These are phyloP conservation scores for Sussaba pulchella DNA, from an alignment of 2,888 invertebrate genomes.

Conservation along the genomic window DNA sequence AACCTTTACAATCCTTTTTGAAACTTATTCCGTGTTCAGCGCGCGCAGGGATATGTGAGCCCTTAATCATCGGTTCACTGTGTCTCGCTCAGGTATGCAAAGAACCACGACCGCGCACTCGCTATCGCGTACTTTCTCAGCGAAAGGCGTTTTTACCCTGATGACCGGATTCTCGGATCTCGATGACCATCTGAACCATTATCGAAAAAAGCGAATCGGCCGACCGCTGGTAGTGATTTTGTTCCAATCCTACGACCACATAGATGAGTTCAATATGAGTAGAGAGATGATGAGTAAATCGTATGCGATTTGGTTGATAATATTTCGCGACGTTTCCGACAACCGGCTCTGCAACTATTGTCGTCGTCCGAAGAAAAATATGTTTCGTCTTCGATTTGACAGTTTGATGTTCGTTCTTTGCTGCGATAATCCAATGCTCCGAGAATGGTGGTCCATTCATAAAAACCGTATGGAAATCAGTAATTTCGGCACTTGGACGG, in stretches of 20 bases:
- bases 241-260: conserved; percentile 54
- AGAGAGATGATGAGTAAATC: conserved; percentile 61
- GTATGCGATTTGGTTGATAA: conserved; percentile 74
- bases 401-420: conserved; percentile 74
- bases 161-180: conserved; percentile 57
- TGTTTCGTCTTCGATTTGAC: conserved; percentile 71
- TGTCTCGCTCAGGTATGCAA: conserved; percentile 17
- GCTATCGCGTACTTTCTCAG: conserved; percentile 67
- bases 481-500: conserved; percentile 70
- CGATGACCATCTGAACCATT: conserved; percentile 11
- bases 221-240: conserved; percentile 73
- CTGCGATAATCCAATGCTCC: conserved; percentile 61
- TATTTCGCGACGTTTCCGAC: conserved; percentile 66
- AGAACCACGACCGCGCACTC: conserved; percentile 49
- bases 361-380: conserved; percentile 65
- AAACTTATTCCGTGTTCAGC: no score
- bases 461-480: conserved; percentile 66
- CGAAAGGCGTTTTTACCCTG: conserved; percentile 50
- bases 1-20: no score
- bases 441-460: conserved; percentile 74
- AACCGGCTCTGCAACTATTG: conserved; percentile 62
- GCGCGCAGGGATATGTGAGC: no score
- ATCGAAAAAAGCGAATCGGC: conserved; percentile 44
- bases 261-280: conserved; percentile 64
- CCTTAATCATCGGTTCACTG: neutral